A percentile compares a stretch with the other conserved stretches of the same genome.
These are phyloP conservation scores for Saccostrea glomerata DNA, from an alignment of 1,140 invertebrate genomes.

Conservation along the genomic window DNA sequence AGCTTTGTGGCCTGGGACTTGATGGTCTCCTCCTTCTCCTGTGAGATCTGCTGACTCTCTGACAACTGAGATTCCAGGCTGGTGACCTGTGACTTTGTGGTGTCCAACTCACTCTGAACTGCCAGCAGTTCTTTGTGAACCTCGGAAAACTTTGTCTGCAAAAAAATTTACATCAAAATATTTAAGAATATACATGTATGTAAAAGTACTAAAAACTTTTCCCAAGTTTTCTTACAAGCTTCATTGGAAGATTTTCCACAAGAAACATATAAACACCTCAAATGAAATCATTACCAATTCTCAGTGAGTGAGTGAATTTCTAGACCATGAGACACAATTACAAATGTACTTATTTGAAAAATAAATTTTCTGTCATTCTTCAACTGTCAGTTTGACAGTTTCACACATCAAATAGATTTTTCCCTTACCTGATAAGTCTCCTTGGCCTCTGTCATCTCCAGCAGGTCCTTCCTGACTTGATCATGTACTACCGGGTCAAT, in stretches of 20 bases:
- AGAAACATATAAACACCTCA: no score
- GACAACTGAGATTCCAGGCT: constrained; percentile 25
- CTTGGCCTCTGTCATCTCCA: constrained; percentile 45
- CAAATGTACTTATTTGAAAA: no score
- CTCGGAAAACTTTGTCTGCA: constrained; percentile 56
- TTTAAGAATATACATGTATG: no score
- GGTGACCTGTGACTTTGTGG: constrained; percentile 42
- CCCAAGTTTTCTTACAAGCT: no score
- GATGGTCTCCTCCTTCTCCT: constrained; percentile 31
- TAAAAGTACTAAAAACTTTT: no score
- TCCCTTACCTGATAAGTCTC: constrained; percentile 60
- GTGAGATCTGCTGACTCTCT: neutral
- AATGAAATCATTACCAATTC: no score
- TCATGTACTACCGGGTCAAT: constrained; percentile 52
- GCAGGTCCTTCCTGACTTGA: constrained; percentile 48
- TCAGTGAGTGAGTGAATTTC: no score
- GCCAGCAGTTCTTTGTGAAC: constrained; percentile 48
- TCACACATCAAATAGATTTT: neutral
- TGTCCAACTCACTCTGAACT: constrained; percentile 49
- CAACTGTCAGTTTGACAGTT: no score
- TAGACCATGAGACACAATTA: no score
- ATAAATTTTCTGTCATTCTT: no score
- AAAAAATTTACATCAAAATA: neutral
- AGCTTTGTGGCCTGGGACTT: constrained; percentile 35
- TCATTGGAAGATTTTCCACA: no score